Percentiles rank a stretch among this genome's conserved stretches.
These are phyloP conservation scores for Drosophila mimetica DNA, from an alignment of 2,888 invertebrate genomes.

Conservation along the genomic window DNA sequence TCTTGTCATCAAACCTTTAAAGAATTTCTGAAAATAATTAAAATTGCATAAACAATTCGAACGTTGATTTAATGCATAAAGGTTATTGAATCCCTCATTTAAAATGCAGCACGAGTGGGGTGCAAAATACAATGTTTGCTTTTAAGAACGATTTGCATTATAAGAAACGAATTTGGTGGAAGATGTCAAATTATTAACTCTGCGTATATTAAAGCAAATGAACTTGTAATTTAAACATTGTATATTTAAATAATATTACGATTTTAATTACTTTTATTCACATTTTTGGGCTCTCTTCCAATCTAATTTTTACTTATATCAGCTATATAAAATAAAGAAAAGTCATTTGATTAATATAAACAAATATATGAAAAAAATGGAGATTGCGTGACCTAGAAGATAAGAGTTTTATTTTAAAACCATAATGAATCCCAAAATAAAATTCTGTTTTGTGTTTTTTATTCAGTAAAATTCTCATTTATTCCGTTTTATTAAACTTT, in stretches of 20 bases:
- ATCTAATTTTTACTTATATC: no score
- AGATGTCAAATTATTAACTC: neutral
- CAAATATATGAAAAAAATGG: no score
- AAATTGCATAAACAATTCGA: conserved; percentile 26
- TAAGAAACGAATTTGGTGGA: conserved; percentile 8
- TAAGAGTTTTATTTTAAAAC: neutral
- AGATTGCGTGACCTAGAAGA: no score
- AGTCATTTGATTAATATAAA: no score
- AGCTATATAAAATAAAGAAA: no score
- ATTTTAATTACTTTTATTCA: no score
- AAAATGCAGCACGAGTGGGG: conserved; percentile 25
- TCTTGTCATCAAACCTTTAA: neutral
- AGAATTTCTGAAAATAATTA: neutral
- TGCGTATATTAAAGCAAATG: neutral
- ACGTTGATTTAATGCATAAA: conserved; percentile 27
- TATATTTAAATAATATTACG: neutral
- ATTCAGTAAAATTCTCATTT: conserved; percentile 78
- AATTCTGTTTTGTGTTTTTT: conserved; percentile 47
- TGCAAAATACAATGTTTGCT: conserved; percentile 23
- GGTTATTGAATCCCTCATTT: conserved; percentile 39
- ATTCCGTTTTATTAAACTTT: conserved; percentile 76
- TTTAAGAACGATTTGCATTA: conserved; percentile 22
- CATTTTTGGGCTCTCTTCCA: no score
- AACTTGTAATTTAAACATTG: conserved; percentile 3
- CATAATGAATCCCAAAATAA: neutral